Base-by-base conservation (phyloP, 2,113 vertebrate genomes). In the Hydropotes inermis region DNA sequence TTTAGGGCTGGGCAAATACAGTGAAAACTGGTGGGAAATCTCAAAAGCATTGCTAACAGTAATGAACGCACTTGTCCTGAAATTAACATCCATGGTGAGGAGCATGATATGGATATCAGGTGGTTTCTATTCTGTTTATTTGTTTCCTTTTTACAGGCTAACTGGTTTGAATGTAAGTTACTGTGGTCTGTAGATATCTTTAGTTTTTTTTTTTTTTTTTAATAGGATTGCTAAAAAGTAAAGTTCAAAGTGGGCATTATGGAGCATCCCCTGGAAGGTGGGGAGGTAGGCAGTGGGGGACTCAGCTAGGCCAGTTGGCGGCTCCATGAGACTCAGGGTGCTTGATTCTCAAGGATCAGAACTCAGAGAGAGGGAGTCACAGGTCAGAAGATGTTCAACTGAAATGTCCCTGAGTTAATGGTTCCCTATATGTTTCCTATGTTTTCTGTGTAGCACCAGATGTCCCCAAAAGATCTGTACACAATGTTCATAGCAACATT, bases 71-170 rank as follows among this genome's bases (percentile, higher is more conserved):
- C 47, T 8, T 45, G n/a, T 81, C 78, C 78, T 94, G 10, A 28
- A 87, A 50, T 90, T 81, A 90, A 54, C 45, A 47, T 74, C 27
- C 16, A 2, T 7, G 43, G 33, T 57, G 36, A 89, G 76, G 92
- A 55, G 67, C 54, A 58, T 28, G 23, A 25, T 74, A 21, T 33
- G 58, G 76, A 36, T n/a, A 88, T 21, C 67, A 67, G 27, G 55
- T 86, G 89, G 45, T 82, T 96, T 92, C 81, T 84, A 0, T 94
- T 97, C n/a, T 88, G n/a, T 92, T 79, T 94, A 28, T 87, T 94
- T 57, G 4, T 16, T 90, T 87, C 52, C 36, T 84, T 97, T 85
- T 81, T 79, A 86, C 74, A 47, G 64, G 55, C 45, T 74, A 82
- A 16, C 57, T 92, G 67, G 50, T 91, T 84, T 85, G 55, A 91